Base-by-base conservation (phyloP, 2,888 invertebrate genomes). In the Embidobia sp. region DNA sequence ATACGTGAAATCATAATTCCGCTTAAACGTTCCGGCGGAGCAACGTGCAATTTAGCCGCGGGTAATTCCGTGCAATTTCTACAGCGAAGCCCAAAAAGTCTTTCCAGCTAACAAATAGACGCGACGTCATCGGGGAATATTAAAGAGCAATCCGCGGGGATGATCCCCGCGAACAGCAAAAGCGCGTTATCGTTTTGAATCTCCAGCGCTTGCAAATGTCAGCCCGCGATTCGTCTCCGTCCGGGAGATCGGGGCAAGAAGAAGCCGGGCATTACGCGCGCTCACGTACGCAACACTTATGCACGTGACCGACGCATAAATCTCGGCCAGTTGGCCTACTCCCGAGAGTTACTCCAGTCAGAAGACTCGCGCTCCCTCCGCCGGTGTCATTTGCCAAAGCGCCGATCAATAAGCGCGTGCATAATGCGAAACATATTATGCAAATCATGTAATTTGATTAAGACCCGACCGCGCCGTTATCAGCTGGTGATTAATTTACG, bases 321-420 rank as follows among this genome's bases (percentile, higher is more conserved):
- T 80, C 79, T 77, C 64, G 13, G 53, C 72, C 75, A 64, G 72
- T 74, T 81, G 81, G 79, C 76, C 81, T 79, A 81, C 79, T 81
- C 75, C 44, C 64, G 66, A 44, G 70, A 51, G 42, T 40, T 48
- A 46, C 48, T 67, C 22, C 46, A 55, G 29, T 42, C 73, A 40
- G 72, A 13, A 37, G n/a, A 74, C 53, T 64, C 75, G 40, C 70
- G 66, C 33, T 61, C 35, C 49, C 33, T 48, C 35, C 46, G 49
- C 29, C 49, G 46, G 49, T 67, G 75, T 72, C 55, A 75, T 37
- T 69, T 61, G 49, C 69, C 57, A 51, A 55, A 63, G 69, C 57
- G 44, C 40, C 53, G 69, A 63, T 69, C 69, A 64, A 76, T 76
- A 76, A 63, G 15, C 64, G 49, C 35, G 46, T 27, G 44, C 66